A percentile compares a stretch with the other conserved stretches of the same genome.
Conservation (phyloP, 2,888 invertebrate genomes). For the Tenthredo notha region DNA sequence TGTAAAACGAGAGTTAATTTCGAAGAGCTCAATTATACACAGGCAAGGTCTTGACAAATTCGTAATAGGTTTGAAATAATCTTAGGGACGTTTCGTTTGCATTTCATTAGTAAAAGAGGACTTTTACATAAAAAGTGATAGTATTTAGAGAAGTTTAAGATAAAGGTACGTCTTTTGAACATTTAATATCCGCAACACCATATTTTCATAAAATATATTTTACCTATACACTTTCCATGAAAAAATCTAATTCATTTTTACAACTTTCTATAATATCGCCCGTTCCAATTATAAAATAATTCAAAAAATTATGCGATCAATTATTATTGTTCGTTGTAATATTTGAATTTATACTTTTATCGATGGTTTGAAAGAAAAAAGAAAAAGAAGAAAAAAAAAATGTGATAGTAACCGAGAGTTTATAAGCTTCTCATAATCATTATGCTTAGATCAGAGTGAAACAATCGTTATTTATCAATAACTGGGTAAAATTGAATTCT, state of each 20-base stretch:
- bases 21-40: background rate
- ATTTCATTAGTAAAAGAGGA: background rate
- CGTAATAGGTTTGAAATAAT: background rate
- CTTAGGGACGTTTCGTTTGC: background rate
- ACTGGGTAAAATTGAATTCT: background rate
- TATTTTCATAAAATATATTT: constrained; percentile 18
- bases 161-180: background rate
- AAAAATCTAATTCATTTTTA: background rate
- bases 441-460: background rate
- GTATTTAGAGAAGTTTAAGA: background rate
- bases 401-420: background rate
- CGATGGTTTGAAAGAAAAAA: background rate
- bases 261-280: background rate
- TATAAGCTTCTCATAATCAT: background rate
- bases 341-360: background rate
- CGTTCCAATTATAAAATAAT: background rate
- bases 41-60: background rate
- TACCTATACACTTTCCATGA: background rate
- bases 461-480: background rate
- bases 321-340: background rate
- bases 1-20: background rate
- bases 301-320: background rate
- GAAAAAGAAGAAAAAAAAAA: background rate
- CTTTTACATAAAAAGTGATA: background rate
- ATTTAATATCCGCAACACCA: background rate